Conservation (phyloP, 1,140 invertebrate species). For the Caenorhabditis latens region DNA sequence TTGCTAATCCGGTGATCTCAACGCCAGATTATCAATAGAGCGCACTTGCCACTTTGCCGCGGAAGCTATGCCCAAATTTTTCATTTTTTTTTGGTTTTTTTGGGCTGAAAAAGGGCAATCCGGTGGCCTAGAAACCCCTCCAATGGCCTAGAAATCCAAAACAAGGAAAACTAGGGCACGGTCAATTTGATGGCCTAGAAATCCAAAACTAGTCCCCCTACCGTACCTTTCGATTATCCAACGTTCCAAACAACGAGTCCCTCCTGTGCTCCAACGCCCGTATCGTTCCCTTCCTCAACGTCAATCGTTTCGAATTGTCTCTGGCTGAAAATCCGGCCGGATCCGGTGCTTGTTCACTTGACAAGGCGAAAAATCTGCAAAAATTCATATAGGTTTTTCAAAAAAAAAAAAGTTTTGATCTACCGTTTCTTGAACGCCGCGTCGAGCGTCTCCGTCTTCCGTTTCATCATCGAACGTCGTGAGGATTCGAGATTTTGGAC, state of each 20-base stretch:
- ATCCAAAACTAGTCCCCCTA: neutral
- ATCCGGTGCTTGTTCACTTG: slow-evolving; percentile 65
- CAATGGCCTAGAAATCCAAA: too few relatives aligned
- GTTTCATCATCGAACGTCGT: slow-evolving; percentile 73
- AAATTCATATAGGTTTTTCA: too few relatives aligned
- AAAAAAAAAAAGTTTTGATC: too few relatives aligned
- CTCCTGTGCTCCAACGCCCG: slow-evolving; percentile 70
- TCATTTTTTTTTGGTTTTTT: too few relatives aligned
- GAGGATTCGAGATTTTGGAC: slow-evolving; percentile 73
- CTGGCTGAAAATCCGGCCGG: slow-evolving; percentile 55
- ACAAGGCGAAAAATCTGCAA: slow-evolving; percentile 74
- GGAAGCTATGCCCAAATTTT: too few relatives aligned
- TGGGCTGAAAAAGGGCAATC: too few relatives aligned
- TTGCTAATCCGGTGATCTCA: too few relatives aligned
- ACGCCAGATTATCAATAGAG: too few relatives aligned
- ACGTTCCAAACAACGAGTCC: slow-evolving; percentile 69
- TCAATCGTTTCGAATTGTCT: slow-evolving; percentile 66
- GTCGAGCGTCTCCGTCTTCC: slow-evolving; percentile 75
- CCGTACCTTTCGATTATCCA: slow-evolving; percentile 69
- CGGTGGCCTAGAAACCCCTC: too few relatives aligned
- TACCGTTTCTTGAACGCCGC: slow-evolving; percentile 73
- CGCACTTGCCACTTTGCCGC: too few relatives aligned
- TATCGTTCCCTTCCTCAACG: slow-evolving; percentile 71
- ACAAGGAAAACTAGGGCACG: too few relatives aligned
- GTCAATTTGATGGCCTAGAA: too few relatives aligned